phyloP scores from a whole-genome alignment of 2,113 vertebrate species.

The Camelus dromedarius region DNA sequence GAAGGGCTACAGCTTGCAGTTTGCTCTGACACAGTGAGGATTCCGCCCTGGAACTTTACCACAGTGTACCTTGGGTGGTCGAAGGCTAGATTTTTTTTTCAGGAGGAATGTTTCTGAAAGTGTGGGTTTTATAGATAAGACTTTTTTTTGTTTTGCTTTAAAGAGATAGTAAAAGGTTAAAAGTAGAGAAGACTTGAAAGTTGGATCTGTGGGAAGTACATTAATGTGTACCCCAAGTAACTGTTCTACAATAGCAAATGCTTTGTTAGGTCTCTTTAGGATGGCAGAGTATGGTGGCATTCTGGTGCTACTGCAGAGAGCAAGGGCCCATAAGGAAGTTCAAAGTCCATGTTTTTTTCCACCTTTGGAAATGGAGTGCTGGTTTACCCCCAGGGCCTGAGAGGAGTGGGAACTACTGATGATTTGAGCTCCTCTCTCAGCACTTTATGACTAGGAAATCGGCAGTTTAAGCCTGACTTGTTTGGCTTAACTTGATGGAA shows the following conservation, averaged over 20 bases:
- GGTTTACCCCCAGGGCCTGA: not conserved
- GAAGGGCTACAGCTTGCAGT: not conserved
- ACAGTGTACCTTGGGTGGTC: not conserved
- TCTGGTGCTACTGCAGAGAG: conserved; percentile 45
- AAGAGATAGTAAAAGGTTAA: conserved; percentile 52
- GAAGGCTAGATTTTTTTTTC: not conserved
- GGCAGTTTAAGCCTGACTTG: conserved; percentile 28
- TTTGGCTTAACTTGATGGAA: conserved; percentile 12
- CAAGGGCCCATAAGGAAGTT: conserved; percentile 50
- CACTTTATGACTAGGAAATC: not conserved
- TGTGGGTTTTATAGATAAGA: conserved; percentile 54
- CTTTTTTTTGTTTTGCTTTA: conserved; percentile 5
- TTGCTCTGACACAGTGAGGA: not conserved
- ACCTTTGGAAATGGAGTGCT: conserved; percentile 49
- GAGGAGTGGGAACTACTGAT: not conserved
- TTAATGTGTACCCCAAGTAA: not conserved
- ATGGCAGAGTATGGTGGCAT: not conserved
- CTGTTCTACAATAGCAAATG: not conserved
- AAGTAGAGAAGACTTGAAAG: not conserved
- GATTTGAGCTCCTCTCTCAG: not conserved
- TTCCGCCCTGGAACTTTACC: conserved; percentile 16
- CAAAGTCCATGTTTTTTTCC: conserved; percentile 57
- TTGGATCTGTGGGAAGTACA: not conserved
- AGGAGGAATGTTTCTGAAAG: conserved; percentile 53
- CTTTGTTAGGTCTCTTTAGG: not conserved